Evolutionary conservation across 2,797 vertebrate genomes (phyloP).

Genomic region (Salmo trutta): DNA sequence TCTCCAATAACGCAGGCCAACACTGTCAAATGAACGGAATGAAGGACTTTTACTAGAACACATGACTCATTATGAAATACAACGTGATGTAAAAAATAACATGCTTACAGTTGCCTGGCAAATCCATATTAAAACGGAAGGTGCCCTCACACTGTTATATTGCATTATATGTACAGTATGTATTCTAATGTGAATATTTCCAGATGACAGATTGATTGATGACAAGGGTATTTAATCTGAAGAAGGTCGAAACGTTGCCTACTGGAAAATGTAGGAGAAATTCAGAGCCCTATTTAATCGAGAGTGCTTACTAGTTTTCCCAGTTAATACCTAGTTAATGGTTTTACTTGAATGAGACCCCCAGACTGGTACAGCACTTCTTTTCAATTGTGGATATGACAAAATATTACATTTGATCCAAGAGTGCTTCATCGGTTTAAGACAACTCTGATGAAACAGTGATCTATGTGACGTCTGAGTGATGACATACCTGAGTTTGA

Average conservation of each 20-base stretch:
- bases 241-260: not conserved
- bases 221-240: not conserved
- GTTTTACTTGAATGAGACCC: not conserved
- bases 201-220: not conserved
- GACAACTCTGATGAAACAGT: not conserved
- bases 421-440: not conserved
- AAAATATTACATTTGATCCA: not conserved
- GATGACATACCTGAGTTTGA: slow-evolving; percentile 93
- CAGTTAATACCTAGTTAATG: not conserved
- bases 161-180: not conserved
- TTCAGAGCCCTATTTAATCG: not conserved
- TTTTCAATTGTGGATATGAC: not conserved
- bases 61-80: not conserved
- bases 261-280: not conserved
- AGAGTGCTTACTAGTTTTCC: not conserved
- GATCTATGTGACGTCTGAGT: slow-evolving; percentile 26
- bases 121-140: not conserved
- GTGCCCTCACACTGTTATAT: not conserved
- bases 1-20: not conserved
- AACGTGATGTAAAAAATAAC: not conserved
- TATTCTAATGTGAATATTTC: not conserved
- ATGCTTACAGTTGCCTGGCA: not conserved
- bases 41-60: not conserved
- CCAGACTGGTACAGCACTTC: not conserved
- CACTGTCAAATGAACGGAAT: not conserved